Percentiles rank a stretch among this genome's conserved stretches.
Conservation (phyloP, 1,140 invertebrate species). For the Sinella curviseta region DNA sequence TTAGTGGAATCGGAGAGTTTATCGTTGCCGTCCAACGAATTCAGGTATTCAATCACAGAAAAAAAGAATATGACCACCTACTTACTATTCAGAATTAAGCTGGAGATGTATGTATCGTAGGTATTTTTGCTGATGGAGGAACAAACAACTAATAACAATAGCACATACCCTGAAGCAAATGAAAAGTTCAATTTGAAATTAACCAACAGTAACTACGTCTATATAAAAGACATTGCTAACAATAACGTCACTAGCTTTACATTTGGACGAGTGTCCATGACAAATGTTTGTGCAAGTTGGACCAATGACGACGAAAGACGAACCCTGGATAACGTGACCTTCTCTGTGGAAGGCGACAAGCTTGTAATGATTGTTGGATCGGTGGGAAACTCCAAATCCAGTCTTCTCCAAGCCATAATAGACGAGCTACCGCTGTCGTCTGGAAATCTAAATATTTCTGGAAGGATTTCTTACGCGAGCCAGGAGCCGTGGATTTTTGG, state of each 20-base stretch:
- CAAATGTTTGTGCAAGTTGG: constrained; percentile 30
- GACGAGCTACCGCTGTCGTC: constrained; percentile 30
- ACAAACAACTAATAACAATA: constrained; percentile 24
- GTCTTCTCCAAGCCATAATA: constrained; percentile 33
- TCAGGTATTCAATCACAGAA: not conserved
- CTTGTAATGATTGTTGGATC: constrained; percentile 65
- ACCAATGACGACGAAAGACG: constrained; percentile 14
- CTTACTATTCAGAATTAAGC: no score
- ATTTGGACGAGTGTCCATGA: not conserved
- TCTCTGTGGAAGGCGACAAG: constrained; percentile 56
- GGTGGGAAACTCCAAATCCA: constrained; percentile 60
- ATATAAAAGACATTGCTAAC: no score
- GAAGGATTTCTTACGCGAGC: constrained; percentile 68
- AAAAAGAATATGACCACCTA: not conserved
- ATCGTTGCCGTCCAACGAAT: not conserved
- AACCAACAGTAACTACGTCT: not conserved
- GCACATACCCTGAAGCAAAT: not conserved
- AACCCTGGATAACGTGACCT: constrained; percentile 52
- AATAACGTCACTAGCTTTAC: no score
- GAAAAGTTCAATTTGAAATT: constrained; percentile 27
- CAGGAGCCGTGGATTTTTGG: constrained; percentile 71
- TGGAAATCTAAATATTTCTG: constrained; percentile 56
- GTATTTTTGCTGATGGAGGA: constrained; percentile 28
- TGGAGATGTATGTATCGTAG: not conserved
- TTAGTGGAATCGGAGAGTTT: not conserved